These are phyloP conservation scores for Ormyrus rosae DNA, from an alignment of 2,888 invertebrate species.

Conservation along the genomic window DNA sequence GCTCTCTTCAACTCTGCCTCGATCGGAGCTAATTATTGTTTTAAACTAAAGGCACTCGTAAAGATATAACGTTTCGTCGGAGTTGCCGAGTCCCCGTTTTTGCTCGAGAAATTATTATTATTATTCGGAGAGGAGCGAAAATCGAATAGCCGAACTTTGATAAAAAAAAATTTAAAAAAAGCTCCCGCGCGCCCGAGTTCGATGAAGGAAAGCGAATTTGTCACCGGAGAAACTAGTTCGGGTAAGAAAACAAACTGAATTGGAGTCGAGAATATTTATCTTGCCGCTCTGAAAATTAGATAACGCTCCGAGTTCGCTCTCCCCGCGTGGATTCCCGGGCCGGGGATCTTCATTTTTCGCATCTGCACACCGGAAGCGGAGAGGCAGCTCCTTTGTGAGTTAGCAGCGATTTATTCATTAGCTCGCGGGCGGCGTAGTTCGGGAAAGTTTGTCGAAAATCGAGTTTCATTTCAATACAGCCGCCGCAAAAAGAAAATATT, in stretches of 20 bases:
- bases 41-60: too few relatives aligned
- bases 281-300: constrained; percentile 31
- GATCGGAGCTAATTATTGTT: too few relatives aligned
- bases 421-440: constrained; percentile 10
- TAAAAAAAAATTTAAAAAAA: too few relatives aligned
- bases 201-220: too few relatives aligned
- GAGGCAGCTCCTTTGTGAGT: constrained; percentile 27
- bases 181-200: too few relatives aligned
- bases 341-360: constrained; percentile 29
- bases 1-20: too few relatives aligned
- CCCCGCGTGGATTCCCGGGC: not conserved
- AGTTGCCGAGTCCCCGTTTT: too few relatives aligned
- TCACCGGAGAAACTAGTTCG: not conserved
- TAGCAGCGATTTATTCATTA: constrained; percentile 54
- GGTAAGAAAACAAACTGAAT: constrained; percentile 10
- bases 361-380: not conserved
- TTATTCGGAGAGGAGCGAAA: too few relatives aligned
- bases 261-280: constrained; percentile 44
- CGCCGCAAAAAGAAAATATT: constrained; percentile 53
- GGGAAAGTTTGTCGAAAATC: constrained; percentile 50
- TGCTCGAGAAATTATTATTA: too few relatives aligned
- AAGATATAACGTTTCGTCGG: too few relatives aligned
- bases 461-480: constrained; percentile 59
- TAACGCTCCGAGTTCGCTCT: constrained; percentile 18
- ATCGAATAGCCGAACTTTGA: too few relatives aligned